Evolutionary conservation across 2,797 vertebrate species (phyloP).

Genomic region (Forpus xanthops): DNA sequence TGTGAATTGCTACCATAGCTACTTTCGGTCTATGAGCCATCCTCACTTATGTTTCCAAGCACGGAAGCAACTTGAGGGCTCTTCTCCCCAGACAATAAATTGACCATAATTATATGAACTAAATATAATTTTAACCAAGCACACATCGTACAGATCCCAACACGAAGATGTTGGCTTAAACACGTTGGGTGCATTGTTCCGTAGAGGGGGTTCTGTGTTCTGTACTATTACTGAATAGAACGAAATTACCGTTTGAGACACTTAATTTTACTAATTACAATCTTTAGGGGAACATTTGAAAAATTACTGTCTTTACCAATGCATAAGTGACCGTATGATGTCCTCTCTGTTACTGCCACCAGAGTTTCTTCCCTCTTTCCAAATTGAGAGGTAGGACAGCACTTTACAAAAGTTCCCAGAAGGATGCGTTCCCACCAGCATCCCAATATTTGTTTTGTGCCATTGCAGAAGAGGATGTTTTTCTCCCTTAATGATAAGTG

Average conservation of each 20-base stretch:
- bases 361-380: neutral
- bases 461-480: neutral
- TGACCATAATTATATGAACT: neutral
- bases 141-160: neutral
- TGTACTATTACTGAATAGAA: neutral
- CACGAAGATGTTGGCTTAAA: neutral
- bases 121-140: neutral
- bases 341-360: neutral
- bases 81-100: neutral
- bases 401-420: neutral
- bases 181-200: neutral
- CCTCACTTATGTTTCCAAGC: neutral
- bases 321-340: neutral
- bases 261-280: conserved; percentile 38
- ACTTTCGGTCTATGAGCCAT: neutral
- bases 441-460: neutral
- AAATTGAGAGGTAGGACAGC: neutral
- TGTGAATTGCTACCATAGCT: neutral
- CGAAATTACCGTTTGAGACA: neutral
- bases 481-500: neutral
- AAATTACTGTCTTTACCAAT: neutral
- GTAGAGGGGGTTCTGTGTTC: neutral
- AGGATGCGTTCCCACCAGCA: neutral
- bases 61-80: accelerated
- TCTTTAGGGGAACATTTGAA: neutral